phyloP scores from a whole-genome alignment of 2,888 invertebrate species.

The Nowickia ferox region DNA sequence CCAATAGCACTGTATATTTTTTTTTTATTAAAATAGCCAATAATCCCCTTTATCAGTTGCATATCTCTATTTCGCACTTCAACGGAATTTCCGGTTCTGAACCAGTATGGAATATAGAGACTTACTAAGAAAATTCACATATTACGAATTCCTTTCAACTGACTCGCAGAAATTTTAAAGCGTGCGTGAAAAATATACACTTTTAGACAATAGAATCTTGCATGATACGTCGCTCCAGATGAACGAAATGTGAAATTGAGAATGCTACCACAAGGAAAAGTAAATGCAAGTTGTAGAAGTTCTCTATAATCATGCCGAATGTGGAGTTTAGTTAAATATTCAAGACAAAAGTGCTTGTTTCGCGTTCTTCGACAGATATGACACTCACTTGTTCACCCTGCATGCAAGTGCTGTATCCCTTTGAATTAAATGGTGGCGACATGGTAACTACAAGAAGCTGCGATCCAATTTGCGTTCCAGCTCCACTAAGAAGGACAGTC shows the following conservation, averaged over 20 bases:
- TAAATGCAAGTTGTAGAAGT: conserved; percentile 12
- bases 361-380: neutral
- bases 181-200: neutral
- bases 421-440: neutral
- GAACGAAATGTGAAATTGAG: neutral
- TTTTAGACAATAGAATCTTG: conserved; percentile 6
- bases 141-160: too few relatives aligned
- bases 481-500: neutral
- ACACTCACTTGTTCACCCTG: too few relatives aligned
- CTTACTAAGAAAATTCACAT: too few relatives aligned
- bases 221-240: neutral
- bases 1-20: too few relatives aligned
- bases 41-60: too few relatives aligned
- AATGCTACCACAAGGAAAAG: neutral
- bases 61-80: neutral
- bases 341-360: conserved; percentile 35
- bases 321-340: conserved; percentile 28
- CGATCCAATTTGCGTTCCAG: neutral
- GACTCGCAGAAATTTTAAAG: neutral
- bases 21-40: neutral
- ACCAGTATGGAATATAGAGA: too few relatives aligned
- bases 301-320: neutral
- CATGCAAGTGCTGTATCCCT: neutral
- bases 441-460: neutral
- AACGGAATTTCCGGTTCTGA: neutral